Percentiles rank a stretch among this genome's conserved stretches.
Evolutionary conservation across 2,113 vertebrate species (phyloP).

Genomic region (Hypocryptadius cinnamomeus): DNA sequence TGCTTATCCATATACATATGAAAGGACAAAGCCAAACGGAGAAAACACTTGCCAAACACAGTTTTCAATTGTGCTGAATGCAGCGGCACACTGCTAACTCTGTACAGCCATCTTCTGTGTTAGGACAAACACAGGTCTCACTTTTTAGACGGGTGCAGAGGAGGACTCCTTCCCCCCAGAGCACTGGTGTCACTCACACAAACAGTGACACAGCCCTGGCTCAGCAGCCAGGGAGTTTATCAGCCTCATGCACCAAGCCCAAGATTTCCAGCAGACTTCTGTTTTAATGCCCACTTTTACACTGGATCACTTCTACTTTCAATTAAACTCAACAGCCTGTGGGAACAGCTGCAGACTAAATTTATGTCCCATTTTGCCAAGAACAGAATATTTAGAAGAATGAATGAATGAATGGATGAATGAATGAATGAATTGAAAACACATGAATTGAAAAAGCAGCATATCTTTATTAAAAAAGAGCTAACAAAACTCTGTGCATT

Average conservation of each 20-base stretch:
- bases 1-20: slow-evolving; percentile 8
- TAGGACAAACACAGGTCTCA: not conserved
- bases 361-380: not conserved
- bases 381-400: not conserved
- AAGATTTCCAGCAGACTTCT: not conserved
- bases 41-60: slow-evolving; percentile 2
- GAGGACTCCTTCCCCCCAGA: not conserved
- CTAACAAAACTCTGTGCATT: not conserved
- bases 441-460: not conserved
- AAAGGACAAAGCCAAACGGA: not conserved
- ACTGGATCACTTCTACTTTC: not conserved
- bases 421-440: not conserved
- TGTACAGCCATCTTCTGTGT: not conserved
- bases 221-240: not conserved
- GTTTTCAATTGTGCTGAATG: not conserved
- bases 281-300: not conserved
- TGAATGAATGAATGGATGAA: not conserved
- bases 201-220: not conserved
- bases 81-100: not conserved
- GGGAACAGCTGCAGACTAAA: not conserved
- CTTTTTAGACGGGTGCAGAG: not conserved
- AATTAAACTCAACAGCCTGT: not conserved
- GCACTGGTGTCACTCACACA: not conserved
- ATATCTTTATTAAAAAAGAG: not conserved
- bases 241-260: not conserved